Percentiles rank a stretch among this genome's conserved stretches.
These are phyloP conservation scores for Novumbra hubbsi DNA, from an alignment of 2,797 vertebrate species.

Conservation along the genomic window DNA sequence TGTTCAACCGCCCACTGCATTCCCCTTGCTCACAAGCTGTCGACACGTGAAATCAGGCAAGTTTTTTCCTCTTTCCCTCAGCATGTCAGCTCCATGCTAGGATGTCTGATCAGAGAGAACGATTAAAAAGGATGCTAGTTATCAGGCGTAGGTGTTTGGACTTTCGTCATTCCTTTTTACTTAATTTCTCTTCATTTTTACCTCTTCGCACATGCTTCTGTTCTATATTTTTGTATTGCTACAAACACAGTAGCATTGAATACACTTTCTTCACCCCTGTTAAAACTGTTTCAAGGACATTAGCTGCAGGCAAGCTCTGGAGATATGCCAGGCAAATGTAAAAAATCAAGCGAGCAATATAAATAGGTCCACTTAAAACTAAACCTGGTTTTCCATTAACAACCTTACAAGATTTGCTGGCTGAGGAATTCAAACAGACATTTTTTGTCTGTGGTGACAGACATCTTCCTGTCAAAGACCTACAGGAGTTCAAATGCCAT, in stretches of 20 bases:
- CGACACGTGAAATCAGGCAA: background rate
- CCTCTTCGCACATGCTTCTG: background rate
- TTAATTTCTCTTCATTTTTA: constrained; percentile 2
- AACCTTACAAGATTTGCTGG: background rate
- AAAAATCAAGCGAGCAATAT: background rate
- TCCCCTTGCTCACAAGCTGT: background rate
- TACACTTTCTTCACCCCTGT: background rate
- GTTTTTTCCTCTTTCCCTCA: background rate
- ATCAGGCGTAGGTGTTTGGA: constrained; percentile 2
- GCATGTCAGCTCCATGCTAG: background rate
- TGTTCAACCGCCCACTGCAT: background rate
- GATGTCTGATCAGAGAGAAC: background rate
- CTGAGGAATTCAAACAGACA: background rate
- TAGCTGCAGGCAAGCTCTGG: background rate
- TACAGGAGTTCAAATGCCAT: background rate
- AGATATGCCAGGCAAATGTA: background rate
- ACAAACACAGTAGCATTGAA: background rate
- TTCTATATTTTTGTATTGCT: background rate
- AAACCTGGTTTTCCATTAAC: background rate
- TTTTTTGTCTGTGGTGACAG: background rate
- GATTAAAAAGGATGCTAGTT: constrained; percentile 1
- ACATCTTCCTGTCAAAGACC: background rate
- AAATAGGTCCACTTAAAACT: background rate
- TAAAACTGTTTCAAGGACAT: background rate
- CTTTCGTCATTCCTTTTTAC: constrained; percentile 30